Evolutionary conservation across 2,113 vertebrate genomes (phyloP).

Genomic region (Cyphomyrus plagiostoma): DNA sequence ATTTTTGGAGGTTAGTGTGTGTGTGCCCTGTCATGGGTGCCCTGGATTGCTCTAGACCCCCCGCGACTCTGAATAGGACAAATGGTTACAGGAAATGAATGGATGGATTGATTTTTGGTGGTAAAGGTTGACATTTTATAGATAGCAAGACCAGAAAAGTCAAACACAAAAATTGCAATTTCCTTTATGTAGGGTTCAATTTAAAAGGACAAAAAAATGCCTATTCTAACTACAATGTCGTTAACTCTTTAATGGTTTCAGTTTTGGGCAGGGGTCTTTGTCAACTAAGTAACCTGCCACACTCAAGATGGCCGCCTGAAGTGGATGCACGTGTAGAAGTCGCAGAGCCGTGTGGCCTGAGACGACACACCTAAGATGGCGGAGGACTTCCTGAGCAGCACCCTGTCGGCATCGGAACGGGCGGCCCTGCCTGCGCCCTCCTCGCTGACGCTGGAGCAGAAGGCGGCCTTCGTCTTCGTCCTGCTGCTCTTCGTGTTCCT

Average conservation of each 20-base stretch:
- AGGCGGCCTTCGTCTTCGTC: slow-evolving; percentile 71
- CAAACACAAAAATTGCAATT: neutral
- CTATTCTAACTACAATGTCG: neutral
- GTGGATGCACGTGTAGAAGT: slow-evolving; percentile 24
- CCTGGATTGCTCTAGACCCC: neutral
- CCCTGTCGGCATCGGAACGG: slow-evolving; percentile 59
- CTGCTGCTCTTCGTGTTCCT: slow-evolving; percentile 75
- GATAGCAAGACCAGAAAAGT: neutral
- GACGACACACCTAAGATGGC: slow-evolving; percentile 64
- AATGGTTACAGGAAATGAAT: no score
- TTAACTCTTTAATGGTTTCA: neutral
- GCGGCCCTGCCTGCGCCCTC: slow-evolving; percentile 57
- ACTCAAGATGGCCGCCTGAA: slow-evolving; percentile 24
- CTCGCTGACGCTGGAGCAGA: slow-evolving; percentile 70
- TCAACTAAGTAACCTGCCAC: slow-evolving; percentile 29
- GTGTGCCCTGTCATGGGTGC: neutral
- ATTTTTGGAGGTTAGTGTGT: neutral
- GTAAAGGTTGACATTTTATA: neutral
- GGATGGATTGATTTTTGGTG: neutral
- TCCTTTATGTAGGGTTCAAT: neutral
- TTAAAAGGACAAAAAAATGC: neutral
- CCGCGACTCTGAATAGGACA: no score
- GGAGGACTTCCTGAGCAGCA: slow-evolving; percentile 64
- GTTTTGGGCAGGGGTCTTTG: slow-evolving; percentile 33
- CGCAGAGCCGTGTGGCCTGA: slow-evolving; percentile 43